Conservation (phyloP, 2,888 invertebrate species). For the Dasypolia templi region DNA sequence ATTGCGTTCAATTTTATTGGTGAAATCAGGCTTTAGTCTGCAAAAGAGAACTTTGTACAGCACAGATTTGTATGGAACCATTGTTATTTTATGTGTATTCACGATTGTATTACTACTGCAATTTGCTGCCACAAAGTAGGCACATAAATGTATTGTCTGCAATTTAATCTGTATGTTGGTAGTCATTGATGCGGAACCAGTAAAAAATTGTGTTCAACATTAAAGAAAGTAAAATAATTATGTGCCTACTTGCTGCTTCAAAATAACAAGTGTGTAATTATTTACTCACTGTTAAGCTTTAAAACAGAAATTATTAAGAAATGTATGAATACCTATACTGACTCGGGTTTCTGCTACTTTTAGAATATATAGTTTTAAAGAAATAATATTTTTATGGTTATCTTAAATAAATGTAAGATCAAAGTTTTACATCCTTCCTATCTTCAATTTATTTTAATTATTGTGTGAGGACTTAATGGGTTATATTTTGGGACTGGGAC, state of each 20-base stretch:
- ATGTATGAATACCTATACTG: background rate
- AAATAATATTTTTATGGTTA: no score
- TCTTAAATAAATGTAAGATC: no score
- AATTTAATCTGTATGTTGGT: constrained; percentile 29
- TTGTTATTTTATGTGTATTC: constrained; percentile 3
- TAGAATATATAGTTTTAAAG: no score
- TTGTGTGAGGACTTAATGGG: no score
- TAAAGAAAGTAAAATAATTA: constrained; percentile 36
- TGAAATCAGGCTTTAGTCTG: no score
- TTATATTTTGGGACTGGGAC: no score
- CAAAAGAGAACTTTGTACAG: no score
- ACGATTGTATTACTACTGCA: constrained; percentile 15
- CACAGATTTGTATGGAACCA: background rate
- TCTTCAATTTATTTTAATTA: no score
- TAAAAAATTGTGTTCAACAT: constrained; percentile 21
- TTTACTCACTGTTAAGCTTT: background rate
- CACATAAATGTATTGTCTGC: constrained; percentile 1
- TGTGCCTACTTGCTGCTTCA: constrained; percentile 3
- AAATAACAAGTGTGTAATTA: constrained; percentile 10
- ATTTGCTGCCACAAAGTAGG: constrained; percentile 3
- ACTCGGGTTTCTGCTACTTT: background rate
- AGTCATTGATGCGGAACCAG: constrained; percentile 24
- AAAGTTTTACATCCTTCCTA: no score
- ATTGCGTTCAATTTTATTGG: no score
- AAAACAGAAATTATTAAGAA: background rate